Conservation (phyloP, 2,888 invertebrate genomes). For the Macrophya annulata region DNA sequence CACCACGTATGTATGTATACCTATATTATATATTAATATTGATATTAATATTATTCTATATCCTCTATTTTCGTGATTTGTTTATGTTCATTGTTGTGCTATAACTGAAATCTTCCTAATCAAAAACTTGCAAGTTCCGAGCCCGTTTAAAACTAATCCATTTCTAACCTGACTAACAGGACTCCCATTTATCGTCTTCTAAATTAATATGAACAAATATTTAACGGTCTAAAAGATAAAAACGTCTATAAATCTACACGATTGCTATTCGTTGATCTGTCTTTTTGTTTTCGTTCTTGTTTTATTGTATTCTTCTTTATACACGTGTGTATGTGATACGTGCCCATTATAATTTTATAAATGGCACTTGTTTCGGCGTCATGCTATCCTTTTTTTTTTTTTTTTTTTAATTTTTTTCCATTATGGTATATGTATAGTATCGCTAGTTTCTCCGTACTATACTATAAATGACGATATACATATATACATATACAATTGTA, state of each 20-base stretch:
- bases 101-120: constrained; percentile 29
- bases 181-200: neutral
- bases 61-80: constrained; percentile 12
- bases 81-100: constrained; percentile 16
- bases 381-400: neutral
- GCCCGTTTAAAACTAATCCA: constrained; percentile 4
- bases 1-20: neutral
- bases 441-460: neutral
- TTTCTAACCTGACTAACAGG: constrained; percentile 8
- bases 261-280: neutral
- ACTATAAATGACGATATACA: neutral
- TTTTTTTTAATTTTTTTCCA: neutral
- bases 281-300: neutral
- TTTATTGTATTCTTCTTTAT: neutral
- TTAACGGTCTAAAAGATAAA: neutral
- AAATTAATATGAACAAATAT: constrained; percentile 1
- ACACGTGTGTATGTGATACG: neutral
- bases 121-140: constrained; percentile 12
- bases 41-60: constrained; percentile 3
- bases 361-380: neutral
- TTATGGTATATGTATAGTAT: neutral
- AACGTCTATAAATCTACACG: neutral
- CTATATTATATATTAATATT: neutral
- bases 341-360: neutral
- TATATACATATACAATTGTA: no score